Conservation (phyloP, 2,113 vertebrate genomes). For the Gasterosteus nipponicus region DNA sequence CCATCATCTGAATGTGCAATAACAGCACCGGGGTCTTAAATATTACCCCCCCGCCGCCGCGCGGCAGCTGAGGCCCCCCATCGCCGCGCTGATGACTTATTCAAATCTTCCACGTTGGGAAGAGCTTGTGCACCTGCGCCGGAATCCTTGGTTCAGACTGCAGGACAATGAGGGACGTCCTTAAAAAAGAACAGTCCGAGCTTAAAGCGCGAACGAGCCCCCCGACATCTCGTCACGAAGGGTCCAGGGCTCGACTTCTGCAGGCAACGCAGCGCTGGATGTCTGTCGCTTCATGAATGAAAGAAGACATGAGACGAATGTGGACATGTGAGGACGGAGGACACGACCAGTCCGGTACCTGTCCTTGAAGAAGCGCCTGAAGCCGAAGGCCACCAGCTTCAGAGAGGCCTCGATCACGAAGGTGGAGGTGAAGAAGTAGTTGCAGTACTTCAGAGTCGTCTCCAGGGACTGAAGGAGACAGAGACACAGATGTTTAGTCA, state of each 20-base stretch:
- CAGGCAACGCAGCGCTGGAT: too few species aligned
- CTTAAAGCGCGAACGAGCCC: too few species aligned
- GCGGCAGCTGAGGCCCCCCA: slow-evolving; percentile 39
- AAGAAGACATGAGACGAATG: too few species aligned
- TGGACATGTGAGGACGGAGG: too few species aligned
- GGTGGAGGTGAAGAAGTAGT: slow-evolving; percentile 98
- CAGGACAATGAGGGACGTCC: not conserved
- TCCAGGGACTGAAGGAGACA: slow-evolving; percentile 87
- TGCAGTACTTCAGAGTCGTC: slow-evolving; percentile 94
- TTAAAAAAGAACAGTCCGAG: not conserved
- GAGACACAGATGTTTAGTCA: not conserved
- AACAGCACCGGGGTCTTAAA: slow-evolving; percentile 40
- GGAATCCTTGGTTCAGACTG: not conserved
- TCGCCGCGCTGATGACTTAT: not conserved
- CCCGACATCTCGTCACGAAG: too few species aligned
- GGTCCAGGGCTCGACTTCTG: too few species aligned
- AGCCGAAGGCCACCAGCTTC: slow-evolving; percentile 94
- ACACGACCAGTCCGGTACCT: slow-evolving; percentile 76
- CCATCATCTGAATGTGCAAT: slow-evolving; percentile 25
- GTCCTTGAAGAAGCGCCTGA: slow-evolving; percentile 98
- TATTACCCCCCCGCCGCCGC: slow-evolving; percentile 28
- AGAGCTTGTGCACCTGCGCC: slow-evolving; percentile 1
- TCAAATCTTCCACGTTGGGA: slow-evolving; percentile 7
- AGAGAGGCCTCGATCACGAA: slow-evolving; percentile 95
- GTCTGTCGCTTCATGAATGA: too few species aligned